Evolutionary conservation across 2,888 invertebrate species (phyloP), one percentile per base, ranked within the genome.

Genomic region (Teleogryllus oceanicus): DNA sequence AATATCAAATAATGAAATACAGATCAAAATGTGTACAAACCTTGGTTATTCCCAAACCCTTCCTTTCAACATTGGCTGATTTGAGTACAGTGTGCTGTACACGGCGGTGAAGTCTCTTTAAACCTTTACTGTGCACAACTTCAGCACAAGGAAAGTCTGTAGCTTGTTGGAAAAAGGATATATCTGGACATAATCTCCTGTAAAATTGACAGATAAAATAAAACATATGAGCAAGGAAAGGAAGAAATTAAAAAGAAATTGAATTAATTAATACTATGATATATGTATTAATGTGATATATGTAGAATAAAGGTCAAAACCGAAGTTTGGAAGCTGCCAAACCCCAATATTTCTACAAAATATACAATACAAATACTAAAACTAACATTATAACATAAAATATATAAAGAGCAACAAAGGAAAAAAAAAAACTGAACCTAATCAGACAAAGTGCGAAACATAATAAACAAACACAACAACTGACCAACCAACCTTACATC

Each of bases 161-260:
- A 18, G 97, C 94, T 86, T 92, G 93, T 88, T 99, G 99, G 87
- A 99, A 99, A 88, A 99, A 99, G 79, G 97, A 97, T 86, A 96
- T 96, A 87, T 98, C 98, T 16, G 98, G 98, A 86, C 97, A 97
- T 2, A 98, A 88, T 79, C 98, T 91, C 83, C 92, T 89, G 81
- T 11, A 85, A 37, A 37, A 37, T 5, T 37, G 0, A 37, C 37
- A 37, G 37, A 37, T 37, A 37, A 37, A 37, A 37, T 37, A 37
- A 37, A 37, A 37, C 37, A 37, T 5, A 84, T 13, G 24, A 49
- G 74, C 13, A 50, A 74, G 77, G 16, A 18, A 81, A 20, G n/a
- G 12, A 49, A 80, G 77, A 78, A 80, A 10, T 51, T 76, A 76
- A 21, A 80, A 78, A 49, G 50, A 82, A 21, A 76, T 76, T 49